Evolutionary conservation across 2,888 invertebrate species (phyloP), one percentile per base, ranked within the genome.

Genomic region (Leucoma salicis): DNA sequence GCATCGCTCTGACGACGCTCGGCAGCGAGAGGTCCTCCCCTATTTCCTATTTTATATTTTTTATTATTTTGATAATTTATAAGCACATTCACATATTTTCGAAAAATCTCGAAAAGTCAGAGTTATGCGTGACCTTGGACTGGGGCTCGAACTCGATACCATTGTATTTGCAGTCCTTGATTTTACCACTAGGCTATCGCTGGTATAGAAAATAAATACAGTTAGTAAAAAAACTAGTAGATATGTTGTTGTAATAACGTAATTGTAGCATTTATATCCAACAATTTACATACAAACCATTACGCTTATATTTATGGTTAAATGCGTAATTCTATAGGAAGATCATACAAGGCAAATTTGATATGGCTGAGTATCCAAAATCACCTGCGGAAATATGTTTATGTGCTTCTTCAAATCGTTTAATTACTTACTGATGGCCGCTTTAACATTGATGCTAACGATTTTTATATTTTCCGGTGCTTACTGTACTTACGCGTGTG

Each of bases 391-490:
- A 41, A 41, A 29, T 25, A 25, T n/a, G 14, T 15, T 16, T n/a
- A 24, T 24, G 29, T 11, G n/a, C n/a, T 13, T 13, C 13, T 35
- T 35, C n/a, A 36, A 16, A 35, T 36, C 35, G 39, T 43, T 42
- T 10, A 16, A 38, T 28, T 29, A 28, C n/a, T 18, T 14, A 31
- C 31, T 35, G 24, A 43, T 38, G 34, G 29, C 11, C 28, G n/a
- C 21, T 25, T 18, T 41, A 35, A 41, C 40, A 38, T 38, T 38
- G 38, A 10, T 16, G 5, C 14, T 12, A 25, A 35, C 14, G 35
- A 31, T 35, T 35, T 28, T 16, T 10, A 31, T 35, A 35, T 24
- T 35, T 41, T 16, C 41, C 35, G 41, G 41, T 31, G 31, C 5
- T 32, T 25, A 38, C 8, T 29, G 14, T 12, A 12, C 3, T 4